Conservation (phyloP, 2,113 vertebrate genomes). For the Numenius arquata region DNA sequence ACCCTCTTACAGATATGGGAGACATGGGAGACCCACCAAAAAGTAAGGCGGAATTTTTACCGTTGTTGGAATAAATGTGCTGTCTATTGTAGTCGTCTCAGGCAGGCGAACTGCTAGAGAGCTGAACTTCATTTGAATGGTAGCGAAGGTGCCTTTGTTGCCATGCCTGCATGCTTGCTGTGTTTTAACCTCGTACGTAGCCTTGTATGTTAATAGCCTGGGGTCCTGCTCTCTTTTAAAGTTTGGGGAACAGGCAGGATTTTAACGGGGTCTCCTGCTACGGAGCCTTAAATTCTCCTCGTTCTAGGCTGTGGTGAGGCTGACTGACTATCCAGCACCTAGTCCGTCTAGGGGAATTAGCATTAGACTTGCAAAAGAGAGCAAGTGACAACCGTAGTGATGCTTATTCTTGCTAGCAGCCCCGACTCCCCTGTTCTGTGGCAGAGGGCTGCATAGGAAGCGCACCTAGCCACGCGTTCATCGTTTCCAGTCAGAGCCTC, state of each 20-base stretch:
- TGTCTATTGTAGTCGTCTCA: slow-evolving; percentile 56
- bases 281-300: neutral
- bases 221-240: neutral
- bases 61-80: slow-evolving; percentile 68
- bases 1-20: slow-evolving; percentile 95
- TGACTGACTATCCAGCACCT: slow-evolving; percentile 11
- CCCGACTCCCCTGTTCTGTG: neutral
- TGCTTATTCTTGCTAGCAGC: slow-evolving; percentile 50
- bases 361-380: slow-evolving; percentile 62
- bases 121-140: slow-evolving; percentile 43
- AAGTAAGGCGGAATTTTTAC: slow-evolving; percentile 87
- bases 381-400: slow-evolving; percentile 66
- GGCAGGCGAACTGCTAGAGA: slow-evolving; percentile 41
- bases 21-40: slow-evolving; percentile 99
- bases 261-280: neutral
- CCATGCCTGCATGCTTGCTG: slow-evolving; percentile 70
- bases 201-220: neutral
- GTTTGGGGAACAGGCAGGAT: neutral
- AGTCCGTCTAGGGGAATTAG: slow-evolving; percentile 8
- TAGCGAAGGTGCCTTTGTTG: slow-evolving; percentile 64
- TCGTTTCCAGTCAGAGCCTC: slow-evolving; percentile 43
- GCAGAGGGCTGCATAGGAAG: slow-evolving; percentile 6
- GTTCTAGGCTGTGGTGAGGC: neutral
- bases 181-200: slow-evolving; percentile 42
- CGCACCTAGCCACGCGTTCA: slow-evolving; percentile 7